Conservation (phyloP, 1,140 invertebrate species). For the Episyrphus balteatus region DNA sequence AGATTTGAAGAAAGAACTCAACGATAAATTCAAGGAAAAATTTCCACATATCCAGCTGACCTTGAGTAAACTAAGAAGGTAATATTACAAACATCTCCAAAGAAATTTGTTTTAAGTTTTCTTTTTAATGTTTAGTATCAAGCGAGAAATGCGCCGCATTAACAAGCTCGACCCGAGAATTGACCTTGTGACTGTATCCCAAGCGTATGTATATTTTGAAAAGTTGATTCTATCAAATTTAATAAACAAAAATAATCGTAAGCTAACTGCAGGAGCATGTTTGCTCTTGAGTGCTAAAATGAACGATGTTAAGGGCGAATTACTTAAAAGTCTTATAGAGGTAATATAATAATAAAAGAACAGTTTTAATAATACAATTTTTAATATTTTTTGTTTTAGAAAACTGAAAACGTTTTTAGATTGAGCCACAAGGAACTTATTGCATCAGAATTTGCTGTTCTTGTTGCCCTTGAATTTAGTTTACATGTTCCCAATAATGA, state of each 20-base stretch:
- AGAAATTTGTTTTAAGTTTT: not conserved
- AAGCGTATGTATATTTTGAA: conserved; percentile 96
- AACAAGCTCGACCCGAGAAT: conserved; percentile 72
- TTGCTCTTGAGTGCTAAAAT: conserved; percentile 88
- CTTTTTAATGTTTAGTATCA: conserved; percentile 45
- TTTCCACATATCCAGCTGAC: conserved; percentile 92
- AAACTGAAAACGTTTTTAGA: conserved; percentile 80
- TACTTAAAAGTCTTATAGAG: conserved; percentile 76
- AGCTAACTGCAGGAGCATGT: conserved; percentile 90
- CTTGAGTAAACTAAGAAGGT: conserved; percentile 93
- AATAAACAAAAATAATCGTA: conserved; percentile 91
- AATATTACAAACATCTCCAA: no score
- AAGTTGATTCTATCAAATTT: conserved; percentile 85
- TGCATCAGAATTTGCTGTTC: conserved; percentile 83
- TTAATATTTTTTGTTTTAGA: conserved; percentile 44
- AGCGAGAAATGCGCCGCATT: conserved; percentile 91
- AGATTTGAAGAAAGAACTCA: conserved; percentile 95
- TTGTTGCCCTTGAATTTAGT: conserved; percentile 89
- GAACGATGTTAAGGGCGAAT: conserved; percentile 89
- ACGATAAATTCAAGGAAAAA: conserved; percentile 92
- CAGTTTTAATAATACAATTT: conserved; percentile 12
- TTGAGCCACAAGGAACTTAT: conserved; percentile 85
- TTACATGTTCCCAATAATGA: conserved; percentile 84
- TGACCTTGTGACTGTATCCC: conserved; percentile 85
- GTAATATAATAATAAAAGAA: conserved; percentile 45